Percentiles rank a stretch among this genome's conserved stretches.
phyloP scores from a whole-genome alignment of 2,888 invertebrate species.

The Acrocyrtus sp. region DNA sequence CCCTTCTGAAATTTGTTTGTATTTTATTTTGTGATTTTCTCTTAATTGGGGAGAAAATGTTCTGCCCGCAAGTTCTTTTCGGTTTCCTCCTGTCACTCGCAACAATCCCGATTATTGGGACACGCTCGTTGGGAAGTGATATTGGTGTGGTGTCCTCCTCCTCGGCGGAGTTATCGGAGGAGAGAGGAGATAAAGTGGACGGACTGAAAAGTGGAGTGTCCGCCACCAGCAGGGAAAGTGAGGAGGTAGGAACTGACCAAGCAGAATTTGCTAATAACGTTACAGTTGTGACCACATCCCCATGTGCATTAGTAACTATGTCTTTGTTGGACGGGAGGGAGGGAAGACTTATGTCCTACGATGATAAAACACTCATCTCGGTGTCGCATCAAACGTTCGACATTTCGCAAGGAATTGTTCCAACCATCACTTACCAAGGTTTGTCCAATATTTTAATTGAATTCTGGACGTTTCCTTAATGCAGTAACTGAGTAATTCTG shows the following conservation, averaged over 20 bases:
- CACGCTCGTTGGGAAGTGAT: slow-evolving; percentile 52
- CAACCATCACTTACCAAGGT: slow-evolving; percentile 60
- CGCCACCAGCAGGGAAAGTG: background rate
- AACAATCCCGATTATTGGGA: slow-evolving; percentile 52
- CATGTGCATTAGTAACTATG: slow-evolving; percentile 48
- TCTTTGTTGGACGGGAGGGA: slow-evolving; percentile 47
- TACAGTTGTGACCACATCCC: slow-evolving; percentile 5
- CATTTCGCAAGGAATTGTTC: slow-evolving; percentile 59
- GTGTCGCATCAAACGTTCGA: slow-evolving; percentile 59
- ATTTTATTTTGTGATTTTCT: too few relatives aligned
- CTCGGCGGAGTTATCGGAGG: slow-evolving; percentile 21
- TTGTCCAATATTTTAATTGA: too few relatives aligned
- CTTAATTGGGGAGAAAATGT: too few relatives aligned
- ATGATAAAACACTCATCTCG: slow-evolving; percentile 57
- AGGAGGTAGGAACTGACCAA: too few relatives aligned
- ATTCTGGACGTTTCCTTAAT: too few relatives aligned
- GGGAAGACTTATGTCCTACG: slow-evolving; percentile 50
- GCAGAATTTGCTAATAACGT: background rate
- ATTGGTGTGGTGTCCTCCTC: slow-evolving; percentile 40
- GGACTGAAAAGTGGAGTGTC: background rate
- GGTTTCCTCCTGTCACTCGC: slow-evolving; percentile 8
- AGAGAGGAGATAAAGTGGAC: background rate
- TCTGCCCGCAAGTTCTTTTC: too few relatives aligned
- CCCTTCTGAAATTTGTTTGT: too few relatives aligned
- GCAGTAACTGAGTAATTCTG: background rate